These are phyloP conservation scores for Dendrocopos noguchii DNA, from an alignment of 2,113 vertebrate species.

Conservation along the genomic window DNA sequence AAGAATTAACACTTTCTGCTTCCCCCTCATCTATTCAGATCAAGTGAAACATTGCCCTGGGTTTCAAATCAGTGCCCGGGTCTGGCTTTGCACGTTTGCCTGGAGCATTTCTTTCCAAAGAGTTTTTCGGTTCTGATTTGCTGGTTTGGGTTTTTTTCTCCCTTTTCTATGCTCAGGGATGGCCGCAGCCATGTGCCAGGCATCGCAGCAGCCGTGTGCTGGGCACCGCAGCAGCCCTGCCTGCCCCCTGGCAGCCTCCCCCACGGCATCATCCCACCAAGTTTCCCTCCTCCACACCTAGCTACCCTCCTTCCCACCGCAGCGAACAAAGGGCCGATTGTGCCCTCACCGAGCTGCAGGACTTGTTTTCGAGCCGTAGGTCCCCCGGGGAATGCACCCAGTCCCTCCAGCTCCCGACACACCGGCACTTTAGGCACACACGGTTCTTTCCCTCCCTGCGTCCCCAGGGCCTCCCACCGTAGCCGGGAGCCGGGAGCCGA, in stretches of 20 bases:
- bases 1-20: not conserved
- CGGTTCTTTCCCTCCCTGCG: not conserved
- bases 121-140: not conserved
- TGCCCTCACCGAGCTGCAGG: not conserved
- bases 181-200: not conserved
- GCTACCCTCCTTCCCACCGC: not conserved
- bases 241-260: not conserved
- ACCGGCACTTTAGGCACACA: fast-evolving
- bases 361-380: not conserved
- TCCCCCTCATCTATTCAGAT: not conserved
- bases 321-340: not conserved
- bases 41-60: not conserved
- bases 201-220: fast-evolving
- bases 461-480: not conserved
- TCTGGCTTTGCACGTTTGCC: not conserved
- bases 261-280: not conserved
- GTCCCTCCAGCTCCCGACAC: not conserved
- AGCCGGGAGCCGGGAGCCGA: fast-evolving
- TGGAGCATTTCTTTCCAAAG: not conserved
- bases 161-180: fast-evolving
- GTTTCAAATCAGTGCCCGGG: not conserved
- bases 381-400: not conserved
- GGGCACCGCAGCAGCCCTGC: not conserved
- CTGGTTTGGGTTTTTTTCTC: no score
- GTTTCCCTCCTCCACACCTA: not conserved